Evolutionary conservation across 2,113 vertebrate species (phyloP).

Genomic region (Actinemys pallida): DNA sequence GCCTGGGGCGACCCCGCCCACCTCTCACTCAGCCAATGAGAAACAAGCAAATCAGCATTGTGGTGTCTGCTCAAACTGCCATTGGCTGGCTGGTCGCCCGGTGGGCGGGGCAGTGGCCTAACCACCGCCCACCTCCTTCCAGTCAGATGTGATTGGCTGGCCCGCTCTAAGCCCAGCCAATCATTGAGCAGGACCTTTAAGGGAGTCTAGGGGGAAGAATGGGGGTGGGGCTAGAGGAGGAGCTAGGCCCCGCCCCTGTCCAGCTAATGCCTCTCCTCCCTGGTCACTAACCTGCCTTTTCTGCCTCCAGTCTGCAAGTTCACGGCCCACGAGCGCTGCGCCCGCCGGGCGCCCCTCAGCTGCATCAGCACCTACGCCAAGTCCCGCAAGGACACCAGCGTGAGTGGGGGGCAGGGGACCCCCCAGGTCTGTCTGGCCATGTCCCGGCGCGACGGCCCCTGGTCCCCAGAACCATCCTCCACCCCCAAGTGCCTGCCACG

Average conservation of each 20-base stretch:
- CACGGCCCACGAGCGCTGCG: constrained; percentile 90
- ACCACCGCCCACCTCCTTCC: background rate
- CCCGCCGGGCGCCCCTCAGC: constrained; percentile 85
- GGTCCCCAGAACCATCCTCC: background rate
- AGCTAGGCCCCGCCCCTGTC: background rate
- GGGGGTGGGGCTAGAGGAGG: background rate
- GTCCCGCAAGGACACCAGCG: constrained; percentile 86
- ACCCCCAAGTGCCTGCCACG: background rate
- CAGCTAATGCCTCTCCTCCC: background rate
- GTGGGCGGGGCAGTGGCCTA: background rate
- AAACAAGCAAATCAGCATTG: background rate
- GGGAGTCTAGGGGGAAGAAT: background rate
- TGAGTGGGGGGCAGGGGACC: constrained; percentile 74
- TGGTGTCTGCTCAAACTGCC: background rate
- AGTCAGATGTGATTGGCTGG: background rate
- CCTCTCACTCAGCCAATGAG: background rate
- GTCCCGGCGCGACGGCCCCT: background rate
- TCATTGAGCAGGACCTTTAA: too few relatives aligned
- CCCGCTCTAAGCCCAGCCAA: accelerated
- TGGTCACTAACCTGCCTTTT: background rate
- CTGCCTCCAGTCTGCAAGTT: constrained; percentile 88
- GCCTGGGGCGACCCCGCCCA: background rate
- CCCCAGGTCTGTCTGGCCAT: background rate
- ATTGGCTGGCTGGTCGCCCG: background rate
- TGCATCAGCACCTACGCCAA: constrained; percentile 91